phyloP scores from a whole-genome alignment of 2,113 vertebrate genomes.

The Triplophysa siluroides region DNA sequence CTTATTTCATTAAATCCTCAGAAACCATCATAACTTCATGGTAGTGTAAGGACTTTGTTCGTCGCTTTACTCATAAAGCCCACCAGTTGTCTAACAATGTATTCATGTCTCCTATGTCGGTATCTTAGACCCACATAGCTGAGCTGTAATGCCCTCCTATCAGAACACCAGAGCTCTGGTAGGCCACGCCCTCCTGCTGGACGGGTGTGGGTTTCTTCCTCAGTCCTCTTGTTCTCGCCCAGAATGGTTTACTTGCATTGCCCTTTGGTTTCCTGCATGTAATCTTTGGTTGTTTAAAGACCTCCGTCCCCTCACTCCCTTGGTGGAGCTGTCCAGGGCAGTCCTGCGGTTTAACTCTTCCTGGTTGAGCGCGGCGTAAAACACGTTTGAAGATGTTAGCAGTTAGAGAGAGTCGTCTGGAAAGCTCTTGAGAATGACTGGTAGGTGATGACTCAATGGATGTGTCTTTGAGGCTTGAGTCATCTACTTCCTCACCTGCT shows the following conservation, averaged over 20 bases:
- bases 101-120: background rate
- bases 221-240: slow-evolving; percentile 49
- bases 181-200: slow-evolving; percentile 16
- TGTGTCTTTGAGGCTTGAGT: slow-evolving; percentile 52
- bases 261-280: slow-evolving; percentile 71
- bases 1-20: background rate
- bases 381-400: slow-evolving; percentile 85
- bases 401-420: slow-evolving; percentile 78
- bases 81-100: background rate
- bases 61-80: background rate
- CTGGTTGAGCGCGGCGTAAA: slow-evolving; percentile 79
- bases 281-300: slow-evolving; percentile 78
- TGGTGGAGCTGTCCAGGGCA: slow-evolving; percentile 75
- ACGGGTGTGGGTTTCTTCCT: slow-evolving; percentile 63
- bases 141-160: slow-evolving; percentile 73
- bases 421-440: slow-evolving; percentile 76
- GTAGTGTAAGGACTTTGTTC: background rate
- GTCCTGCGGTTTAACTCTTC: slow-evolving; percentile 80
- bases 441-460: slow-evolving; percentile 37
- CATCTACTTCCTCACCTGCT: background rate
- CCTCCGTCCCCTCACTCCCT: slow-evolving; percentile 62
- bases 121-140: slow-evolving; percentile 79
- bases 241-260: slow-evolving; percentile 72
- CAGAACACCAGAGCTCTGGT: slow-evolving; percentile 37
- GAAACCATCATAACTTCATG: background rate